These are phyloP conservation scores for Drosophila dunni DNA, from an alignment of 1,140 invertebrate genomes.

Conservation along the genomic window DNA sequence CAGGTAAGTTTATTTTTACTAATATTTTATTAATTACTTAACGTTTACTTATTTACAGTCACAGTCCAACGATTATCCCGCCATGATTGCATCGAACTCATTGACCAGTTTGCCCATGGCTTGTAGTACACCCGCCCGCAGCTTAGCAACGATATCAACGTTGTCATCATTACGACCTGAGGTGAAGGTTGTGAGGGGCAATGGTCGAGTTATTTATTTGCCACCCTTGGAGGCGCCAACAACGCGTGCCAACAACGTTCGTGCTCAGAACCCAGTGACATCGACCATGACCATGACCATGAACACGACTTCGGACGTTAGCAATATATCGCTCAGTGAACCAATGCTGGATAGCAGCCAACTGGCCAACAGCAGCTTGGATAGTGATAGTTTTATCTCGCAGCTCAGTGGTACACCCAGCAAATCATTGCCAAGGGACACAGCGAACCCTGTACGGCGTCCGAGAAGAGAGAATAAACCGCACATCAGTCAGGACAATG, in stretches of 20 bases:
- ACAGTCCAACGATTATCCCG: slow-evolving; percentile 19
- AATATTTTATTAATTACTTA: too few species aligned
- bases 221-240: slow-evolving; percentile 92
- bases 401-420: neutral
- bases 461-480: slow-evolving; percentile 58
- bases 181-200: slow-evolving; percentile 89
- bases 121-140: slow-evolving; percentile 57
- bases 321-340: slow-evolving; percentile 46
- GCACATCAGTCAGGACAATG: slow-evolving; percentile 56
- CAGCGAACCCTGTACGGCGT: slow-evolving; percentile 3
- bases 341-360: slow-evolving; percentile 48
- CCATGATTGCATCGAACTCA: slow-evolving; percentile 15
- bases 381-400: slow-evolving; percentile 33
- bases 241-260: slow-evolving; percentile 86
- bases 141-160: neutral
- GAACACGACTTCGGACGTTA: slow-evolving; percentile 36
- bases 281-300: slow-evolving; percentile 1
- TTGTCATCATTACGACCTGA: slow-evolving; percentile 17
- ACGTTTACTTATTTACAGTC: slow-evolving; percentile 10
- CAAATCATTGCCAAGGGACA: slow-evolving; percentile 30
- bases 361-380: slow-evolving; percentile 44
- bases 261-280: slow-evolving; percentile 60
- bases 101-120: slow-evolving; percentile 53
- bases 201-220: slow-evolving; percentile 90
- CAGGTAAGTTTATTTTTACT: slow-evolving; percentile 25